These are phyloP conservation scores for Sinohyriopsis cumingii DNA, from an alignment of 2,888 invertebrate genomes.

Conservation along the genomic window DNA sequence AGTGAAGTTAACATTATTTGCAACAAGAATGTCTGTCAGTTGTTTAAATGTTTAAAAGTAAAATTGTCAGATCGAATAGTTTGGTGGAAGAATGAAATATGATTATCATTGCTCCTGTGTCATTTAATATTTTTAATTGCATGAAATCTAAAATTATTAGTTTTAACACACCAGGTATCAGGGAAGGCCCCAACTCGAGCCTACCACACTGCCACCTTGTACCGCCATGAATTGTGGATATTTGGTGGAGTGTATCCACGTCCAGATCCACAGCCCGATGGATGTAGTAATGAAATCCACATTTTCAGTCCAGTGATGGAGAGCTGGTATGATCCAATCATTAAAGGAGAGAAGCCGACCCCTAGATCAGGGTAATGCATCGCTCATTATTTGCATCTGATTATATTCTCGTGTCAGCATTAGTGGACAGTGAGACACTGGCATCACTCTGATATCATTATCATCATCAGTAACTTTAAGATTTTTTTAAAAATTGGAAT, in stretches of 20 bases:
- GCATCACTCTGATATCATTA: not conserved
- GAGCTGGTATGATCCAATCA: conserved; percentile 68
- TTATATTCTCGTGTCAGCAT: too few relatives aligned
- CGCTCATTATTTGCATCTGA: not conserved
- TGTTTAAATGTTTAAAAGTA: too few relatives aligned
- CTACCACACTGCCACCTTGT: conserved; percentile 67
- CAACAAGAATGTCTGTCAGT: too few relatives aligned
- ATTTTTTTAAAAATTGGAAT: too few relatives aligned
- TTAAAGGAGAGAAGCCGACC: conserved; percentile 65
- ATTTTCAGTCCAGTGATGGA: conserved; percentile 69
- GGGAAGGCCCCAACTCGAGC: conserved; percentile 68
- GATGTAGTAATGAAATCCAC: conserved; percentile 68
- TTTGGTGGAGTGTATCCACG: conserved; percentile 69
- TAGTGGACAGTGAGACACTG: too few relatives aligned
- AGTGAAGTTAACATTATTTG: too few relatives aligned
- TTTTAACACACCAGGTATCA: conserved; percentile 42
- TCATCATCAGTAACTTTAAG: too few relatives aligned
- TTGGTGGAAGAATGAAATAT: too few relatives aligned
- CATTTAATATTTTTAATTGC: too few relatives aligned
- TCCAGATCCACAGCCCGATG: conserved; percentile 68
- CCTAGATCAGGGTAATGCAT: conserved; percentile 66
- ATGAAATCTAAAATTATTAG: too few relatives aligned
- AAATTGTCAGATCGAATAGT: too few relatives aligned
- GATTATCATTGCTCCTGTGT: too few relatives aligned
- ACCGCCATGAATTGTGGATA: conserved; percentile 69